Evolutionary conservation across 2,888 invertebrate species (phyloP), one percentile per base, ranked within the genome.

Genomic region (Lycaena phlaeas): DNA sequence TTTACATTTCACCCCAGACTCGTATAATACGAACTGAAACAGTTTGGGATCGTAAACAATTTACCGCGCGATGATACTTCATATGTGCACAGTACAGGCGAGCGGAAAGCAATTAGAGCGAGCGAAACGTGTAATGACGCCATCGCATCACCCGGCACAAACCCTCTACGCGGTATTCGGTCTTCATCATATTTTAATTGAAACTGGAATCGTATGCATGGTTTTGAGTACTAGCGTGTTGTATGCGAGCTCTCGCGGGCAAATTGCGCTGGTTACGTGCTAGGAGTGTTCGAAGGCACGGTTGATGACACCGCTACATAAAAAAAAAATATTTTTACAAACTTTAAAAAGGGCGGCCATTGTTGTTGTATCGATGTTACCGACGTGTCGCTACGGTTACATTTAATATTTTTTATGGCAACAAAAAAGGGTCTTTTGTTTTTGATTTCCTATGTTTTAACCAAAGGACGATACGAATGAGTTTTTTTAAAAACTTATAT

Each of bases 71-170:
- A 38, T 47, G 42, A 36, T 46, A 42, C 43, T 41, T 40, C 44
- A 41, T 11, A 17, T 36, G 6, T 18, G 38, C 14, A 41, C 31
- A 42, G 49, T 45, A 53, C 50, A 52, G 52, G 45, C 48, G 48
- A 51, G 53, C 61, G 62, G 64, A 57, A 69, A 68, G 59, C 68
- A 73, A 75, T 75, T 73, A 73, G 61, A 59, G 51, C 64, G 53
- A 61, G 54, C 59, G 61, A 59, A 53, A 63, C 67, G 63, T 67
- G 65, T 70, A 72, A 73, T 72, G 71, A 72, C 63, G 64, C 59
- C 56, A 60, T 54, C 46, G 46, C 46, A 43, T 40, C 34, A 36
- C 29, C 27, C n/a, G 36, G 25, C 18, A 12, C 9, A 22, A 26
- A 36, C 9, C 17, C 14, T 27, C 14, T 34, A 31, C 27, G 25